Conservation (phyloP, 2,888 invertebrate genomes). For the Bedellia somnulentella region DNA sequence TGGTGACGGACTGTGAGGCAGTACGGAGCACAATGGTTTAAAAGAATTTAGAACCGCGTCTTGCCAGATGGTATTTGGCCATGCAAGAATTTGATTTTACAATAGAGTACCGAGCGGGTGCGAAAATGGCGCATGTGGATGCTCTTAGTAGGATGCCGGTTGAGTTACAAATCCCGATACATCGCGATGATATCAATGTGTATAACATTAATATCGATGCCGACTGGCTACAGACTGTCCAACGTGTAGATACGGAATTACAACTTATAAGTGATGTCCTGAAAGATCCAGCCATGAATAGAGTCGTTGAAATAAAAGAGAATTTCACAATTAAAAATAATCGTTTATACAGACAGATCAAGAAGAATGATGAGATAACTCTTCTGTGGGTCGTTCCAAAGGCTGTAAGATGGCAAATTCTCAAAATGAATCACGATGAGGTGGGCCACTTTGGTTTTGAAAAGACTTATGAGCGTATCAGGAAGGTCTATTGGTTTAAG, state of each 20-base stretch:
- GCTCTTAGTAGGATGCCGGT: slow-evolving; percentile 8
- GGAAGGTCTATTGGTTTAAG: slow-evolving; percentile 10
- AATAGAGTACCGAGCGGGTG: slow-evolving; percentile 10
- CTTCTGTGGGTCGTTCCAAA: slow-evolving; percentile 13
- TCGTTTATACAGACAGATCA: slow-evolving; percentile 2
- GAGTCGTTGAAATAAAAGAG: slow-evolving; percentile 5
- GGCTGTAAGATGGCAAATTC: slow-evolving; percentile 12
- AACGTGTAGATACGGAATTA: slow-evolving; percentile 4
- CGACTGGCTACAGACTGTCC: slow-evolving; percentile 6
- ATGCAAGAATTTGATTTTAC: slow-evolving; percentile 12
- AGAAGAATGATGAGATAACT: slow-evolving; percentile 1
- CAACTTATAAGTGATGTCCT: slow-evolving; percentile 4
- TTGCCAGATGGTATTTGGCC: slow-evolving; percentile 11
- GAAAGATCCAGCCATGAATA: slow-evolving; percentile 1
- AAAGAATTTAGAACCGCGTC: slow-evolving; percentile 10
- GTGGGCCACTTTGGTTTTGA: slow-evolving; percentile 11
- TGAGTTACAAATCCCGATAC: not conserved
- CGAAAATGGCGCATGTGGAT: slow-evolving; percentile 9
- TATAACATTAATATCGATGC: not conserved
- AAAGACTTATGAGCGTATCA: slow-evolving; percentile 9
- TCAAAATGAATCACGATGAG: slow-evolving; percentile 10
- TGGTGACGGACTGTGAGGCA: slow-evolving; percentile 6
- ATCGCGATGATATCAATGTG: not conserved
- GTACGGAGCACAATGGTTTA: slow-evolving; percentile 10
- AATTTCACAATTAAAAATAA: slow-evolving; percentile 6